A percentile compares a stretch with the other conserved stretches of the same genome.
Conservation (phyloP, 2,113 vertebrate species). For the Paraplagusia blochii region DNA sequence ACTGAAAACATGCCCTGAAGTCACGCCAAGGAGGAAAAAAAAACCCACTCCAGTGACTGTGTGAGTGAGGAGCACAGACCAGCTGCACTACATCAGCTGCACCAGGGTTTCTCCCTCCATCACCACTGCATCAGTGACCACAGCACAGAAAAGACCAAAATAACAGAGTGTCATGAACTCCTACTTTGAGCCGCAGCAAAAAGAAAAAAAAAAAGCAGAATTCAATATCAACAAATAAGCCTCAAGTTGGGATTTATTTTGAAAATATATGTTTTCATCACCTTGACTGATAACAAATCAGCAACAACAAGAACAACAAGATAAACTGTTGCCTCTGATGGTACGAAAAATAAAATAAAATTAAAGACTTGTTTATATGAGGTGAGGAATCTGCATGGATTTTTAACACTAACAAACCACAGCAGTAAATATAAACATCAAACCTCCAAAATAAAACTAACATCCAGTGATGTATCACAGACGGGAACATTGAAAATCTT, state of each 20-base stretch:
- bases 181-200: conserved; percentile 25
- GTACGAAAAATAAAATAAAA: no score
- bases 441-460: no score
- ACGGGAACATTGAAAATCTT: conserved; percentile 3
- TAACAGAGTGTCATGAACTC: conserved; percentile 34
- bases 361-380: no score
- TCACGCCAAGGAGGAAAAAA: conserved; percentile 43
- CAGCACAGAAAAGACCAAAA: conserved; percentile 53
- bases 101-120: conserved; percentile 59
- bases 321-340: no score
- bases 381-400: no score
- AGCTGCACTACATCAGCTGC: conserved; percentile 58
- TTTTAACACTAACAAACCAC: no score
- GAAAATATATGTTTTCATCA: not conserved
- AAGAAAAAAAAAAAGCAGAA: conserved; percentile 23
- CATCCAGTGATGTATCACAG: no score
- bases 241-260: conserved; percentile 32
- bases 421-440: no score
- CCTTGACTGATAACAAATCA: no score
- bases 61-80: conserved; percentile 30
- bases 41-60: conserved; percentile 47
- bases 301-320: no score
- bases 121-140: conserved; percentile 56
- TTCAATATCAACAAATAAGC: conserved; percentile 58
- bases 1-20: conserved; percentile 28